phyloP scores from a whole-genome alignment of 2,113 vertebrate species.

The Trogon melanurus region DNA sequence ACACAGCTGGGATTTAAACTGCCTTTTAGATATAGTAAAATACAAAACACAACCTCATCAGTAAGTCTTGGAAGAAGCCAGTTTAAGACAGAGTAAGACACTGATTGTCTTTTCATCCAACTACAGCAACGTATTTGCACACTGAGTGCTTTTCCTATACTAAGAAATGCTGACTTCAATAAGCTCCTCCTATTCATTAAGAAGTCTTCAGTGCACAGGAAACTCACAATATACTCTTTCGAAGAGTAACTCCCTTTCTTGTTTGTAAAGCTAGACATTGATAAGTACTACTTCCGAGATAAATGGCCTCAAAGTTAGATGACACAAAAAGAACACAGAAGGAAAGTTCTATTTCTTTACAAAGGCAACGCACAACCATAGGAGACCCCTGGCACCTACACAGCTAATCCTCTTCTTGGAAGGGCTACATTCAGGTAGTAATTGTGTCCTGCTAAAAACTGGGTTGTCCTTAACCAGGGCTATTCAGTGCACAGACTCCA shows the following conservation, averaged over 20 bases:
- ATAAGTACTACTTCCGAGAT: not conserved
- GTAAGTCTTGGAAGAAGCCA: not conserved
- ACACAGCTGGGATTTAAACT: not conserved
- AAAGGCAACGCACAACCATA: not conserved
- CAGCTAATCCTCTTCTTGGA: not conserved
- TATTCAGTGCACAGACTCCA: not conserved
- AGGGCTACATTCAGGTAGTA: not conserved
- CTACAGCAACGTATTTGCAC: not conserved
- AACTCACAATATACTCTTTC: not conserved
- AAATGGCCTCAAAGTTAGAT: not conserved
- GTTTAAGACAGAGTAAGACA: not conserved
- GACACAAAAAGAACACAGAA: not conserved
- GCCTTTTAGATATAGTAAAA: not conserved
- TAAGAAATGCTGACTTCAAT: not conserved
- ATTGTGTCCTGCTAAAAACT: not conserved
- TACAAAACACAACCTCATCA: not conserved
- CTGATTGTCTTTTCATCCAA: not conserved
- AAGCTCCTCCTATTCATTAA: not conserved
- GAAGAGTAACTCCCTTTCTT: not conserved
- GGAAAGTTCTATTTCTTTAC: not conserved
- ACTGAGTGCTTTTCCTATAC: not conserved
- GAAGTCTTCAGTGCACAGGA: not conserved
- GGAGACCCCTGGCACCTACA: not conserved
- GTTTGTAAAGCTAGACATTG: not conserved
- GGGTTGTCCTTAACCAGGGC: not conserved